These are phyloP conservation scores for Phocides pigmalion DNA, from an alignment of 1,140 invertebrate genomes.

Conservation along the genomic window DNA sequence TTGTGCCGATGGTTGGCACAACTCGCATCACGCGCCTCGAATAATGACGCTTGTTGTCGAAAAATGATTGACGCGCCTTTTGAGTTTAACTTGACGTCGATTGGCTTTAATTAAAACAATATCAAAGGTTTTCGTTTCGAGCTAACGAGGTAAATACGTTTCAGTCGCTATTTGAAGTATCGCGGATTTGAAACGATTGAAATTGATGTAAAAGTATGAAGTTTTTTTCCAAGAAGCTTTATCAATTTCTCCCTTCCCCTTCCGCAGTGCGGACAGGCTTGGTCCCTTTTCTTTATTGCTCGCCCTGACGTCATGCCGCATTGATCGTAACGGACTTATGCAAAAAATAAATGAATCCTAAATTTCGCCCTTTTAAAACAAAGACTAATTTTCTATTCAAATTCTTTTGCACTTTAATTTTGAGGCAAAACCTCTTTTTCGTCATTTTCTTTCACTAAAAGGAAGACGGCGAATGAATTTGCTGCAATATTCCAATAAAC, in stretches of 20 bases:
- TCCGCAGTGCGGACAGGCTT: conserved; percentile 32
- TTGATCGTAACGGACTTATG: conserved; percentile 36
- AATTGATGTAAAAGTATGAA: conserved; percentile 36
- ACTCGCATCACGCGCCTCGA: conserved; percentile 5
- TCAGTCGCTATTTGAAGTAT: conserved; percentile 43
- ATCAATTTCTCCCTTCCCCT: conserved; percentile 30
- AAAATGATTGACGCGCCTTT: conserved; percentile 66
- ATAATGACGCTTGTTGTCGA: conserved; percentile 50
- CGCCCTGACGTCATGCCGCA: conserved; percentile 27
- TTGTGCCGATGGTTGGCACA: conserved; percentile 33
- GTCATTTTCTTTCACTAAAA: background rate
- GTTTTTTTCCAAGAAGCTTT: conserved; percentile 33
- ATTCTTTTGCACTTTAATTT: background rate
- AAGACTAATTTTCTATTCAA: conserved; percentile 1
- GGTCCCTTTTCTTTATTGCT: conserved; percentile 32
- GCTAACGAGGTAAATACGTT: conserved; percentile 45
- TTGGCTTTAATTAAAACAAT: conserved; percentile 72
- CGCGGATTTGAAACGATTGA: conserved; percentile 38
- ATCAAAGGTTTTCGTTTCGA: conserved; percentile 55
- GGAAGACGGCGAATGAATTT: background rate
- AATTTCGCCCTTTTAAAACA: conserved; percentile 17
- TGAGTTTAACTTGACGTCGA: conserved; percentile 57
- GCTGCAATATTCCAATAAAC: too few relatives aligned
- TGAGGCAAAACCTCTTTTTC: background rate
- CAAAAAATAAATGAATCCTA: conserved; percentile 27